Evolutionary conservation across 2,888 invertebrate species (phyloP), one percentile per base, ranked within the genome.

Genomic region (Sminthurides aquaticus): DNA sequence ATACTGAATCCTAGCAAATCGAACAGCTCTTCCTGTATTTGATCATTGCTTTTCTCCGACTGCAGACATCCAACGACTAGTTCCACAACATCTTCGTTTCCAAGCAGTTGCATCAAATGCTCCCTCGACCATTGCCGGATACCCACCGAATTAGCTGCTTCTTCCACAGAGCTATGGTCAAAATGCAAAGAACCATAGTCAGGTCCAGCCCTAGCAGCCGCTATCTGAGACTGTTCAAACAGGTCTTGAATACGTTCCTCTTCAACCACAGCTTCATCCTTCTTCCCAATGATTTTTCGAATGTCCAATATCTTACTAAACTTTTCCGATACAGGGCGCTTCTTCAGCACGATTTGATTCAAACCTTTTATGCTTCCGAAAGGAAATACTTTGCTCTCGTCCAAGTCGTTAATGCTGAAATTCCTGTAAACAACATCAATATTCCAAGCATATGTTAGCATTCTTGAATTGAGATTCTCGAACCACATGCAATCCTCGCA

Each of bases 1-100:
- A 87, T 77, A 72, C 94, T 91, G 78, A 89, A 92, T 0, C 97
- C 97, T 26, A 94, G 82, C 2, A 95, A 80, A 75, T 97, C 96
- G 78, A 94, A 89, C 24, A 97, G 80, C 78, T 83, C 75, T 22
- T 87, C 88, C 77, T 91, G 87, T 67, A 91, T 79, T 75, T 88
- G 89, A 68, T 85, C 85, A 43, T 58, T 29, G 71, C 69, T 84
- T 81, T 18, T 82, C 79, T 57, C 62, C 0, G 86, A 84, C 69
- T 84, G 84, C 0, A 91, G 78, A 67, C 85, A 81, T 0, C 81
- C 81, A 25, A 85, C 79, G 25, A 88, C 80, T 1, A 83, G 82
- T 66, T 83, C 81, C 3, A 82, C 78, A 55, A 88, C 84, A 71
- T 87, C 84, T 0, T 83, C 81, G 68, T 72, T 74, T 49, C 71